Evolutionary conservation across 2,797 vertebrate species (phyloP), one percentile per base, ranked within the genome.

Genomic region (Vireo griseus): DNA sequence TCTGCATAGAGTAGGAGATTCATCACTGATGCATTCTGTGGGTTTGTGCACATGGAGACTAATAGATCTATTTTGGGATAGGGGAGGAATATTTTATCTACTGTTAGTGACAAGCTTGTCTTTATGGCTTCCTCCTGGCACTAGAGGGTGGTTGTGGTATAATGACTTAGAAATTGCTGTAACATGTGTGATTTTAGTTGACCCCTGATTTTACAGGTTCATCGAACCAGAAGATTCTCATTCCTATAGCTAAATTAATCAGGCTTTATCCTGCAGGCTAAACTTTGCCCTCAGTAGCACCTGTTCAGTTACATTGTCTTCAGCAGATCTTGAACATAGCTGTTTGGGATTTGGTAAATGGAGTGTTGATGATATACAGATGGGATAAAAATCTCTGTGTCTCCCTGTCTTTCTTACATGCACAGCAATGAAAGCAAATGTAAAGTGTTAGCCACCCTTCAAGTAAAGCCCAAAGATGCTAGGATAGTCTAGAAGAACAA

Each of bases 191-290:
- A 95, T 94, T 86, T 90, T 76, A 89, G 94, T 94, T 97, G 97
- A 96, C 96, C 95, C 55, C 96, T 89, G 96, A 97, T 97, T 97
- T 97, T 95, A 97, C 97, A 97, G 95, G 96, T 94, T 97, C 89
- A 95, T 94, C 94, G 88, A 92, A 92, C 93, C 90, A 94, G 92
- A 95, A 73, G 65, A 94, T 95, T 94, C 72, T 95, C 94, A 93
- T 96, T 97, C 94, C 76, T 91, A 50, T 94, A 86, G 76, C 76
- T 90, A 88, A 95, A 94, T 96, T 96, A 96, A 94, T 96, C 92
- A 91, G 63, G 65, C 75, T 95, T 95, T 93, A 85, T 94, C 65
- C 76, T 94, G n/a, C 65, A 59, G 66, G 63, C 75, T 79, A 57
- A 77, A 86, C 54, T 77, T 73, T 80, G 75, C 69, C 51, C 91